Percentiles rank a stretch among this genome's conserved stretches.
phyloP scores from a whole-genome alignment of 2,888 invertebrate species.

The Rotaria socialis region DNA sequence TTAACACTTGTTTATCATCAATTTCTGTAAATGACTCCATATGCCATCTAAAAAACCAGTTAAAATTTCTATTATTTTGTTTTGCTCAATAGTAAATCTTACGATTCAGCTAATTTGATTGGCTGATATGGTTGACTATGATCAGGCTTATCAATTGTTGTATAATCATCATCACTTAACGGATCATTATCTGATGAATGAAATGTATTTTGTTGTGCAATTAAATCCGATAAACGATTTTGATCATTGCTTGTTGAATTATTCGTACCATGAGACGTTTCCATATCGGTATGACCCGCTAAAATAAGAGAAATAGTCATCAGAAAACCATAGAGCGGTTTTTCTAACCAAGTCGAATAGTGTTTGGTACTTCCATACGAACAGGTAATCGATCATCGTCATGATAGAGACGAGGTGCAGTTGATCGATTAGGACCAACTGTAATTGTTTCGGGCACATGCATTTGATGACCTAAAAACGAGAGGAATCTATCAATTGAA shows the following conservation, averaged over 20 bases:
- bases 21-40: background rate
- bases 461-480: background rate
- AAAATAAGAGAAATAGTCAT: background rate
- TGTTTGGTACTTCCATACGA: constrained; percentile 26
- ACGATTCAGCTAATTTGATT: background rate
- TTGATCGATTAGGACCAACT: constrained; percentile 30
- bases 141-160: background rate
- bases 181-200: background rate
- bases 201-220: background rate
- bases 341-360: background rate
- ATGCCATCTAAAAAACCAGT: constrained; percentile 1
- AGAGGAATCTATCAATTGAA: background rate
- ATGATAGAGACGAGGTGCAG: background rate
- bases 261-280: background rate
- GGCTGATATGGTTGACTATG: background rate
- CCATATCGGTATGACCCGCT: background rate
- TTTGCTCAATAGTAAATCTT: background rate
- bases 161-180: background rate
- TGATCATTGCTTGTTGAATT: background rate
- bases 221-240: background rate
- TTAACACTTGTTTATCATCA: background rate
- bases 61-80: background rate
- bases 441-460: constrained; percentile 19
- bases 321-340: too few species aligned
- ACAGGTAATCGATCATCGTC: background rate